These are phyloP conservation scores for Parelbella ahira DNA, from an alignment of 2,888 invertebrate genomes.

Conservation along the genomic window DNA sequence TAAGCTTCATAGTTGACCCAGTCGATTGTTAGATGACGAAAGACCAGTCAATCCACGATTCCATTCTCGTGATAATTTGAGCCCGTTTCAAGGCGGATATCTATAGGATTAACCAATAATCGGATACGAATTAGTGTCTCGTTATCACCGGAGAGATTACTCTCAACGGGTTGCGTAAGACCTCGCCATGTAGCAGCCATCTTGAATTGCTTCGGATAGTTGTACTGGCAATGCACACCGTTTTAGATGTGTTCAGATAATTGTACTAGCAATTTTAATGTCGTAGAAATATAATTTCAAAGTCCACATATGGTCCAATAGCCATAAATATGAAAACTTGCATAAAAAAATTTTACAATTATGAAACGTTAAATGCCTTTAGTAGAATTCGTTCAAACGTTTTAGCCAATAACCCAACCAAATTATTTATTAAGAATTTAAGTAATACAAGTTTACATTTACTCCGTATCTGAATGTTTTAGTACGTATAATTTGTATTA, in stretches of 20 bases:
- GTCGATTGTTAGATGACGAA: conserved; percentile 14
- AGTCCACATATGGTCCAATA: too few species aligned
- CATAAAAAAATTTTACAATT: too few species aligned
- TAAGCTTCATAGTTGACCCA: background rate
- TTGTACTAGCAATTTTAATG: background rate
- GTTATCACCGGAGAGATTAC: conserved; percentile 42
- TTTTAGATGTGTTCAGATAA: background rate
- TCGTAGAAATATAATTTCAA: too few species aligned
- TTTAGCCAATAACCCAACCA: too few species aligned
- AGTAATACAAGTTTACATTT: too few species aligned
- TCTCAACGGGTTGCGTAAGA: conserved; percentile 38
- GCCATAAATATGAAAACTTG: too few species aligned
- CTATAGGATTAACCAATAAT: conserved; percentile 46
- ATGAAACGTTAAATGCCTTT: too few species aligned
- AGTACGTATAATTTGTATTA: too few species aligned
- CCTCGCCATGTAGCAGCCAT: conserved; percentile 27
- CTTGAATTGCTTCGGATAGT: conserved; percentile 29
- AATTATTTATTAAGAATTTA: too few species aligned
- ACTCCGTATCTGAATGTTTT: too few species aligned
- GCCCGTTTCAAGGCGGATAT: conserved; percentile 27
- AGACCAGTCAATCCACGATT: conserved; percentile 12
- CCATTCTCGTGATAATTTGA: conserved; percentile 23
- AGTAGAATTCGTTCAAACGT: too few species aligned
- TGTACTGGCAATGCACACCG: conserved; percentile 1
- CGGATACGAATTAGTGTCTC: conserved; percentile 48